Percentiles rank a stretch among this genome's conserved stretches.
Conservation (phyloP, 2,888 invertebrate genomes). For the Metalampra italica region DNA sequence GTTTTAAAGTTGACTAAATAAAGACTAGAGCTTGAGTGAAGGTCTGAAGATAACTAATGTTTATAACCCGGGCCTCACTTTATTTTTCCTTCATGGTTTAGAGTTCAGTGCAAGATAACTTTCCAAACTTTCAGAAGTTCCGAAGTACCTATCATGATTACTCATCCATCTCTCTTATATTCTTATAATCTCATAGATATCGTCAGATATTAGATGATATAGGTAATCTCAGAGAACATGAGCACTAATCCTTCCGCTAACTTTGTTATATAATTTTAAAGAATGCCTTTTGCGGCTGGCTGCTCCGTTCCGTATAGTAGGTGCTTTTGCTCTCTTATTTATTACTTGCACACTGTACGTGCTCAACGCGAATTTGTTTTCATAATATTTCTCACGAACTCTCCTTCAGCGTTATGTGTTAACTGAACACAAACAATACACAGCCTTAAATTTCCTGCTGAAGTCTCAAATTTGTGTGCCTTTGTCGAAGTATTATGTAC, state of each 20-base stretch:
- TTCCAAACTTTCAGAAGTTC: no score
- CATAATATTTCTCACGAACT: slow-evolving; percentile 71
- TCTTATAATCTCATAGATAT: neutral
- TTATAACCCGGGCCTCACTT: no score
- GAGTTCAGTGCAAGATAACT: no score
- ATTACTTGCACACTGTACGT: slow-evolving; percentile 73
- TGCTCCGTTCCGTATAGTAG: slow-evolving; percentile 37
- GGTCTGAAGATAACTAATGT: no score
- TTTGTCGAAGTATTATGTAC: slow-evolving; percentile 36
- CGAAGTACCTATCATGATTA: no score
- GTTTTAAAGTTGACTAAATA: no score
- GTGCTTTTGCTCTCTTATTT: slow-evolving; percentile 67
- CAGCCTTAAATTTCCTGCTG: slow-evolving; percentile 26
- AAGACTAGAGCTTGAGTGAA: no score
- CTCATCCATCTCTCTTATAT: neutral
- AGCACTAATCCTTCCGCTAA: slow-evolving; percentile 27
- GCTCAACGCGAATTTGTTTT: slow-evolving; percentile 76
- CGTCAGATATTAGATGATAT: no score
- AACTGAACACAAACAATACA: slow-evolving; percentile 25
- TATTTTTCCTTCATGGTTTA: no score
- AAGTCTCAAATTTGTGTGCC: slow-evolving; percentile 33
- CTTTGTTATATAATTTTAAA: slow-evolving; percentile 58
- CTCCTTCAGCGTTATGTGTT: slow-evolving; percentile 50
- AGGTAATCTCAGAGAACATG: slow-evolving; percentile 7
- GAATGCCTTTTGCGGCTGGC: slow-evolving; percentile 59